Conservation (phyloP, 1,140 invertebrate genomes). For the Condylostylus longicornis region DNA sequence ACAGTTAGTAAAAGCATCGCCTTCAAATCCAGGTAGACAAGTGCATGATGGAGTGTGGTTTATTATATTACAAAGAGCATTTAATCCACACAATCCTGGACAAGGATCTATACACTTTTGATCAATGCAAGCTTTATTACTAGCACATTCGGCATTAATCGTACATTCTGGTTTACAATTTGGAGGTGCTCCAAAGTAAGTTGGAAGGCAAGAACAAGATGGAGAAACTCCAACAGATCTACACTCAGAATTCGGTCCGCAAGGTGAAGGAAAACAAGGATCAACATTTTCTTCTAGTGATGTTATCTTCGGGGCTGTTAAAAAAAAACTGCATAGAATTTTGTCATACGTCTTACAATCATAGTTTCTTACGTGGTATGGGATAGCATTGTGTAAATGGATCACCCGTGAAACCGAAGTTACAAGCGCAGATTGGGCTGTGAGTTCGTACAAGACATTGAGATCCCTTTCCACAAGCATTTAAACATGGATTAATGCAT, state of each 20-base stretch:
- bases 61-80: slow-evolving; percentile 56
- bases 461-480: slow-evolving; percentile 39
- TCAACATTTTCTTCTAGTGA: slow-evolving; percentile 27
- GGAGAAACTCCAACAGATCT: slow-evolving; percentile 32
- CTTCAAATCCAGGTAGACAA: slow-evolving; percentile 59
- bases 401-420: slow-evolving; percentile 39
- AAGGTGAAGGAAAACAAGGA: slow-evolving; percentile 38
- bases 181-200: slow-evolving; percentile 45
- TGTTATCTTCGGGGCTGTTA: slow-evolving; percentile 44
- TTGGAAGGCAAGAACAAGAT: slow-evolving; percentile 39
- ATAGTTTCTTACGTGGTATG: slow-evolving; percentile 37
- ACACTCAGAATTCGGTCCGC: slow-evolving; percentile 35
- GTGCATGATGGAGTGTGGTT: slow-evolving; percentile 62
- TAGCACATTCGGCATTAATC: slow-evolving; percentile 59
- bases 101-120: slow-evolving; percentile 52
- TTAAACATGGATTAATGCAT: slow-evolving; percentile 50
- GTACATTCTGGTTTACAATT: slow-evolving; percentile 63
- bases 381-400: slow-evolving; percentile 39
- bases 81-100: slow-evolving; percentile 60
- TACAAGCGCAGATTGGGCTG: slow-evolving; percentile 39
- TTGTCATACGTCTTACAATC: slow-evolving; percentile 46
- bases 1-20: slow-evolving; percentile 63
- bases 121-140: slow-evolving; percentile 56
- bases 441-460: slow-evolving; percentile 40
- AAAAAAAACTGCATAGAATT: slow-evolving; percentile 25